Evolutionary conservation across 2,113 vertebrate species (phyloP).

Genomic region (Petroica traversi): DNA sequence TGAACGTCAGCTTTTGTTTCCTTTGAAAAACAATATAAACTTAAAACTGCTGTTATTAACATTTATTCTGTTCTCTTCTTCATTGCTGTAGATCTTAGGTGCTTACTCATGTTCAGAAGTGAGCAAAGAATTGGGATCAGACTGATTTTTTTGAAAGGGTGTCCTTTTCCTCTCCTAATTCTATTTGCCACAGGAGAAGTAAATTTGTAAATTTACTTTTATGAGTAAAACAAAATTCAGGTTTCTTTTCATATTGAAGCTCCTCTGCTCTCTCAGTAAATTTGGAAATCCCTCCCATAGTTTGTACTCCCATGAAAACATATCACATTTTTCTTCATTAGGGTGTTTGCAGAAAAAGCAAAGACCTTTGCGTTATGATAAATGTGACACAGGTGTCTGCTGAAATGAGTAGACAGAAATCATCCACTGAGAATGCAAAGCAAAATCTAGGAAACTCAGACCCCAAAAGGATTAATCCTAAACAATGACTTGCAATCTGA

Average conservation of each 20-base stretch:
- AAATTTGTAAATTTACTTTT: neutral
- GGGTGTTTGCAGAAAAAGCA: neutral
- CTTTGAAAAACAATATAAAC: neutral
- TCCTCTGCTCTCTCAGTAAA: neutral
- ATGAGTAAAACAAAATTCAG: neutral
- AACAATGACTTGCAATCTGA: neutral
- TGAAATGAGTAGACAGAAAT: neutral
- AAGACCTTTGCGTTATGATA: neutral
- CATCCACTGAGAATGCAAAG: neutral
- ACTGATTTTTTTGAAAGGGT: neutral
- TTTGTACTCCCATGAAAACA: neutral
- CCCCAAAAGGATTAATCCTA: neutral
- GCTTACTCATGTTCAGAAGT: neutral
- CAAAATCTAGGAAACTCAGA: neutral
- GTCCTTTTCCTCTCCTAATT: neutral
- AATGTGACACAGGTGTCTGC: neutral
- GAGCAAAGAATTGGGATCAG: neutral
- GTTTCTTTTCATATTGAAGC: accelerated
- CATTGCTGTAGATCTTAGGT: neutral
- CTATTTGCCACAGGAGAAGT: neutral
- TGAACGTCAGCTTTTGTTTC: neutral
- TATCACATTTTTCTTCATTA: neutral
- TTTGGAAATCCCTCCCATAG: neutral
- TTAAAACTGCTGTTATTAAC: neutral
- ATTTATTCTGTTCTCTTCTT: neutral